Percentiles rank a stretch among this genome's conserved stretches.
Conservation (phyloP, 2,888 invertebrate species). For the Spisula subtruncata region DNA sequence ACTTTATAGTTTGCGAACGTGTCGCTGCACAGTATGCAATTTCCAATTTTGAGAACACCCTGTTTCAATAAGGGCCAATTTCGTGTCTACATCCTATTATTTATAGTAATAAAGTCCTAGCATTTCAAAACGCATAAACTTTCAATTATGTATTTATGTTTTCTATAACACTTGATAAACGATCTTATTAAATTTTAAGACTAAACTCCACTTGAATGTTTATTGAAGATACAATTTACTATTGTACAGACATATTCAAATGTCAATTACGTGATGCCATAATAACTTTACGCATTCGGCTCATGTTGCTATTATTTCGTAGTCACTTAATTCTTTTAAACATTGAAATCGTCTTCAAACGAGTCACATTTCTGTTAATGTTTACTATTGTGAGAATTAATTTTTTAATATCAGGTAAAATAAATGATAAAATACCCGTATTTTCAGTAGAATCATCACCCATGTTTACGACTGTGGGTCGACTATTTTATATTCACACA, state of each 20-base stretch:
- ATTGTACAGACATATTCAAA: not conserved
- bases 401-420: slow-evolving; percentile 38
- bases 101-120: not conserved
- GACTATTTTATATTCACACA: slow-evolving; percentile 30
- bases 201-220: not conserved
- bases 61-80: not conserved
- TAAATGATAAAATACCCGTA: slow-evolving; percentile 24
- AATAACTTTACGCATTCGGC: not conserved
- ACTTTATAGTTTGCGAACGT: too few relatives aligned
- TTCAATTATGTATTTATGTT: not conserved
- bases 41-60: not conserved
- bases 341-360: not conserved
- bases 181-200: not conserved
- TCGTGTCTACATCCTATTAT: not conserved
- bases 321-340: not conserved
- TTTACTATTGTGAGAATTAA: slow-evolving; percentile 2
- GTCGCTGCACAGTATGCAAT: too few relatives aligned
- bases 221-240: not conserved
- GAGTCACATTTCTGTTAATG: slow-evolving; percentile 16
- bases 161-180: not conserved
- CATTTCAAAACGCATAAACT: not conserved
- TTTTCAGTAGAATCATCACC: slow-evolving; percentile 33
- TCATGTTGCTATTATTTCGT: not conserved
- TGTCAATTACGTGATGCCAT: not conserved
- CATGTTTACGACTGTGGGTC: slow-evolving; percentile 45